These are phyloP conservation scores for Drosophila trichaetosa DNA, from an alignment of 2,888 invertebrate species.

Conservation along the genomic window DNA sequence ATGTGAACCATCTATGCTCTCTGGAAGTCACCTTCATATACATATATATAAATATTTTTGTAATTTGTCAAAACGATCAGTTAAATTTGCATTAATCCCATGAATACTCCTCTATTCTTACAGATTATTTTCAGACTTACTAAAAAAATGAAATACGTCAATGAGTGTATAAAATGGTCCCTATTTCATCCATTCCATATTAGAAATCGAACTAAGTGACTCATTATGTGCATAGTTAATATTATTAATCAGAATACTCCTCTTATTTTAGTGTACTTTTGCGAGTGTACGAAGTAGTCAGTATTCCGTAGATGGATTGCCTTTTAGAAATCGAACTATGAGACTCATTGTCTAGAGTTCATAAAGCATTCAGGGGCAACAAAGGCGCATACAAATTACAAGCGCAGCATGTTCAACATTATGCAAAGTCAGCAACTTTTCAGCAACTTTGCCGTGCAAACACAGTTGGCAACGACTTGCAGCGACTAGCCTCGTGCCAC, in stretches of 20 bases:
- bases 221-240: conserved; percentile 31
- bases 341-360: conserved; percentile 47
- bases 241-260: not conserved
- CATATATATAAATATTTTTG: not conserved
- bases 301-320: not conserved
- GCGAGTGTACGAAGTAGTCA: not conserved
- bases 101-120: not conserved
- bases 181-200: not conserved
- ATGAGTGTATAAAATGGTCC: not conserved
- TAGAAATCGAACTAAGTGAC: conserved; percentile 26
- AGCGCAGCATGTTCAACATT: conserved; percentile 17
- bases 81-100: not conserved
- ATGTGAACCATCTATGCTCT: not conserved
- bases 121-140: not conserved
- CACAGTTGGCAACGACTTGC: conserved; percentile 26
- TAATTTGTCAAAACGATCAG: not conserved
- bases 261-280: not conserved
- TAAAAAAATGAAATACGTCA: not conserved
- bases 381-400: conserved; percentile 24
- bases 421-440: conserved; percentile 53
- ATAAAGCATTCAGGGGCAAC: conserved; percentile 42
- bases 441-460: conserved; percentile 46
- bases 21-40: not conserved
- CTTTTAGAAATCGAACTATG: conserved; percentile 34
- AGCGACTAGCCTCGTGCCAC: not conserved